Base-by-base conservation (phyloP, 1,140 invertebrate genomes). In the Drosophila simulans region DNA sequence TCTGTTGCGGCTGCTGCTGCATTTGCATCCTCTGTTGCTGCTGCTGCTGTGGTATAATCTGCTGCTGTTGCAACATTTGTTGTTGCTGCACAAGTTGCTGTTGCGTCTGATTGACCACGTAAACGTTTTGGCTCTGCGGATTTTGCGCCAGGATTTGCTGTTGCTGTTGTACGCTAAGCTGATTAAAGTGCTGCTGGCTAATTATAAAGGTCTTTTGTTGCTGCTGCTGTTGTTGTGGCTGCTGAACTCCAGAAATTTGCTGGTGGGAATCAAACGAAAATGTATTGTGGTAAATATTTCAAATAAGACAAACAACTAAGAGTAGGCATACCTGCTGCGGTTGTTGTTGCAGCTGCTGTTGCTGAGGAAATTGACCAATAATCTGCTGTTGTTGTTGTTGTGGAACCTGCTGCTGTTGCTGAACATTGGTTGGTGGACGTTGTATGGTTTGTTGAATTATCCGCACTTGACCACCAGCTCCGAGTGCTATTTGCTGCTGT, bases 101-200 rank as follows among this genome's bases (percentile, higher is more conserved):
- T 20, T 93, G 91, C 79, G 92, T 74, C 13, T 92, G 91, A 60
- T 92, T 92, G 2, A 92, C 85, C 51, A 92, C 91, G 11, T 91
- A 90, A 17, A 92, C 83, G 64, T 91, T 92, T 60, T 91, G 89
- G 58, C 85, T 92, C 46, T 91, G 89, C 25, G 92, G 90, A 77
- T 91, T 92, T 59, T 92, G 91, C 1, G 80, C 81, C 37, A 93
- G 75, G 51, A 93, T 84, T 66, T 94, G 94, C 52, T 94, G 94
- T 69, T 94, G 94, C 51, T 94, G 92, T 54, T 94, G 94, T 17
- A 91, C 92, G 20, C 93, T 94, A 3, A 94, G 91, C 65, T 94
- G 93, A 37, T 94, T 93, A 45, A 94, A 94, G 70, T 94, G 94
- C 58, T 94, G 94, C 5, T 94, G 93, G 56, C 91, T 92, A 11